Evolutionary conservation across 2,888 invertebrate species (phyloP), one percentile per base, ranked within the genome.

Genomic region (Scotopteryx bipunctaria): DNA sequence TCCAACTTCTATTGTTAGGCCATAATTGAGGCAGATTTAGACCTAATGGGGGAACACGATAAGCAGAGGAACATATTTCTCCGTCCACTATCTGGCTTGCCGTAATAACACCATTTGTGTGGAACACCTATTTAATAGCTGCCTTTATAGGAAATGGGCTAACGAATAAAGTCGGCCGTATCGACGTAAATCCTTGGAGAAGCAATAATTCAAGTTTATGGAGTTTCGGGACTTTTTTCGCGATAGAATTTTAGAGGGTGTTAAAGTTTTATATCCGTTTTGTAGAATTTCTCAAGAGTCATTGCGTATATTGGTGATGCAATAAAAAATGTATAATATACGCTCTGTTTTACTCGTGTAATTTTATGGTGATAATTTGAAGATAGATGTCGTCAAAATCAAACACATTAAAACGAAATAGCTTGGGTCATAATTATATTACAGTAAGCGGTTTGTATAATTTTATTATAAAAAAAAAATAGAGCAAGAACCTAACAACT

Each of bases 201-300:
- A 75, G 76, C 79, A 77, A 80, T 86, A 86, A 84, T 75, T 88
- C 81, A 86, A 78, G 71, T 84, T 85, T 82, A 85, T 86, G 76
- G 84, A 83, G 83, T 83, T 83, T 73, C 62, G 71, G 75, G 75
- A 78, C 62, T 71, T 72, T 67, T 43, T 71, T 72, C 57, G 59
- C 29, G 61, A 61, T 67, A 64, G 64, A 61, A 66, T 69, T 73
- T 73, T 64, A 68, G 69, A 57, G 62, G 59, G 64, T 64, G 61
- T 76, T 83, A 76, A 79, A 71, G 66, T 73, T 81, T 74, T 74
- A 57, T 51, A 47, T 58, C 51, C 54, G 46, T 56, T 56, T 54
- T 46, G 27, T 44, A 53, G 35, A 57, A 59, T 44, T 17, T 38
- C 36, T 43, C 32, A 11, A 42, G 25, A 44, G 25, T 33, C 8